Evolutionary conservation across 2,888 invertebrate species (phyloP), one percentile per base, ranked within the genome.

Genomic region (Subacronicta megacephala): DNA sequence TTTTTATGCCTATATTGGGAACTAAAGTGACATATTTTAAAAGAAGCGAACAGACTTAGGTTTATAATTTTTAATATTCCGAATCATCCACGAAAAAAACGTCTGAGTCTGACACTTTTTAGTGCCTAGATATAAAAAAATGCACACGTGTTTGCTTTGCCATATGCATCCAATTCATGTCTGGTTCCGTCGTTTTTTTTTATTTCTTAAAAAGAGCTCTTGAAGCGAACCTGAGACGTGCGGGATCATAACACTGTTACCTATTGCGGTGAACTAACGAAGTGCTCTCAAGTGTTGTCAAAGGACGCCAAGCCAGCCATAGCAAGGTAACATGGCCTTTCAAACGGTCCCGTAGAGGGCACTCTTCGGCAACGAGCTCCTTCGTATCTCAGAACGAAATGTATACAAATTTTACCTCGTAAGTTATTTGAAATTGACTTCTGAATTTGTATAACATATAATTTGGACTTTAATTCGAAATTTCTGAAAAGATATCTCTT

Each of bases 231-330:
- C 58, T 52, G 75, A 72, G 74, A 72, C 86, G 81, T 86, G 83
- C 82, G 79, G 81, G 84, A 86, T 85, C 84, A 86, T 85, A 85
- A 83, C 77, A 76, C 77, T 61, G 79, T 78, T 73, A 78, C 77
- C 72, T 73, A 77, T 77, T 75, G 78, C 75, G 71, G 72, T 50
- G 78, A 78, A 77, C 81, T 87, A 88, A 88, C 85, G 87, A 88
- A 88, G 87, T 75, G 79, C 78, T 72, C 83, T 84, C 72, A 50
- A 78, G 68, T 60, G 68, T 66, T 63, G 63, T 80, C 80, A 82
- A 85, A 84, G 85, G 82, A 80, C 72, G 77, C 68, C 63, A 75
- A 75, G 74, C 56, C 63, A 75, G 76, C 55, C 64, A 68, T 58
- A 63, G 61, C 42, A 53, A 57, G 64, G 78, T 80, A 82, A 82